Evolutionary conservation across 2,113 vertebrate genomes (phyloP).

Genomic region (Hymenochirus boettgeri): DNA sequence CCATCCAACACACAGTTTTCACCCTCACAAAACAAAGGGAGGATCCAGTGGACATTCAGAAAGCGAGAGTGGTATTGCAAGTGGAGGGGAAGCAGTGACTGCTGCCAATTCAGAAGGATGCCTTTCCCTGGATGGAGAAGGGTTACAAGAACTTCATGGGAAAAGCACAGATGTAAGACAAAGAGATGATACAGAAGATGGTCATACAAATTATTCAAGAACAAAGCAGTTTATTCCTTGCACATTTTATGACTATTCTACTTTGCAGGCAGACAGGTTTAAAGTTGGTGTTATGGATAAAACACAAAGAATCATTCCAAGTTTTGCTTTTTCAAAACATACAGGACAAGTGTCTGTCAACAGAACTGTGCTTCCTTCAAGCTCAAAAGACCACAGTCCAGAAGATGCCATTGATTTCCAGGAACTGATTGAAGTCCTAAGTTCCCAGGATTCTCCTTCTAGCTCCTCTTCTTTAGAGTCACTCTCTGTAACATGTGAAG

Average conservation of each 20-base stretch:
- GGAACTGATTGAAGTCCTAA: slow-evolving; percentile 31
- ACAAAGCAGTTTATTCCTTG: slow-evolving; percentile 7
- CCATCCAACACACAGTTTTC: slow-evolving; percentile 15
- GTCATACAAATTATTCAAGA: slow-evolving; percentile 5
- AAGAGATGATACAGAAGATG: background rate
- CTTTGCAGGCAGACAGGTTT: slow-evolving; percentile 11
- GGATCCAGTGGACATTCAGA: slow-evolving; percentile 62
- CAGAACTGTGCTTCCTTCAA: slow-evolving; percentile 32
- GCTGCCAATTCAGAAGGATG: slow-evolving; percentile 71
- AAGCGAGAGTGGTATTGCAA: slow-evolving; percentile 88
- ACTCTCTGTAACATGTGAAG: slow-evolving; percentile 75
- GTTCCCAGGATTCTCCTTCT: slow-evolving; percentile 8
- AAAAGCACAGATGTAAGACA: slow-evolving; percentile 10
- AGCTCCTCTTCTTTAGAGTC: slow-evolving; percentile 82
- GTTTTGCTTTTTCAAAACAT: slow-evolving; percentile 18
- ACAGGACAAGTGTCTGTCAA: slow-evolving; percentile 16
- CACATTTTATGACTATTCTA: slow-evolving; percentile 3
- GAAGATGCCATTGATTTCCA: slow-evolving; percentile 17
- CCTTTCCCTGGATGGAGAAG: slow-evolving; percentile 60
- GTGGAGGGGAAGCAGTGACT: slow-evolving; percentile 81
- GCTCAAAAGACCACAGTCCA: slow-evolving; percentile 36
- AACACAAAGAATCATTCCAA: slow-evolving; percentile 17
- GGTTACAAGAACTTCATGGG: slow-evolving; percentile 43
- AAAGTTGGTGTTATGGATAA: slow-evolving; percentile 8
- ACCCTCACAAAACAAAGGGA: slow-evolving; percentile 55